These are phyloP conservation scores for Anoncus sp. DNA, from an alignment of 2,888 invertebrate genomes.

Conservation along the genomic window DNA sequence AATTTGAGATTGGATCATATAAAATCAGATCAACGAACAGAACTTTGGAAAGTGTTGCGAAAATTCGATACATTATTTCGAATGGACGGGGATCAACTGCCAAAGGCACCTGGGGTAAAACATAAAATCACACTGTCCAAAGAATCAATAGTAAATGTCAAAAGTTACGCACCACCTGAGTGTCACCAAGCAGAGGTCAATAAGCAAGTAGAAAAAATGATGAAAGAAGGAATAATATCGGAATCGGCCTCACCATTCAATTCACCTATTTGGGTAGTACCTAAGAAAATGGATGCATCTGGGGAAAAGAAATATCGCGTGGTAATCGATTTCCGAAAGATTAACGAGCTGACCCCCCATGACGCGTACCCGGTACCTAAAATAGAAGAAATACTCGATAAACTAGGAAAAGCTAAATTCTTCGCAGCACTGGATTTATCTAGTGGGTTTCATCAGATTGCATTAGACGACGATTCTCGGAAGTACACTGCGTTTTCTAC, in stretches of 20 bases:
- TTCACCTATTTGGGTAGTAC: conserved; percentile 39
- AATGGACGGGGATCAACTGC: conserved; percentile 14
- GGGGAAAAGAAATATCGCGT: conserved; percentile 46
- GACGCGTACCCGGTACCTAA: conserved; percentile 49
- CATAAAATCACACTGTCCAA: conserved; percentile 18
- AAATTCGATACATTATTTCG: conserved; percentile 10
- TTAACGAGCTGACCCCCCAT: conserved; percentile 38
- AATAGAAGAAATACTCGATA: conserved; percentile 63
- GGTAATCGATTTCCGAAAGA: conserved; percentile 48
- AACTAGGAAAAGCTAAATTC: conserved; percentile 63
- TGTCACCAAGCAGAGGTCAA: conserved; percentile 8
- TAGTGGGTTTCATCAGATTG: conserved; percentile 69
- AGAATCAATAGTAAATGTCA: conserved; percentile 16
- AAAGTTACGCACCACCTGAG: conserved; percentile 6
- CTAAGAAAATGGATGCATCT: conserved; percentile 37
- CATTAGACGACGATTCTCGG: conserved; percentile 36
- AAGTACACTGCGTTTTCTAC: conserved; percentile 49
- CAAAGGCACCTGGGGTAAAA: conserved; percentile 7
- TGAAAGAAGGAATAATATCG: conserved; percentile 11
- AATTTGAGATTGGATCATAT: conserved; percentile 11
- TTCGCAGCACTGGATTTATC: conserved; percentile 67
- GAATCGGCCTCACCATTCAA: conserved; percentile 24
- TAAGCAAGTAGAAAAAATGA: conserved; percentile 14
- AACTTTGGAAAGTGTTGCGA: conserved; percentile 9
- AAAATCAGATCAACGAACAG: conserved; percentile 12